phyloP scores from a whole-genome alignment of 2,113 vertebrate species.

The Tupaia chinensis region DNA sequence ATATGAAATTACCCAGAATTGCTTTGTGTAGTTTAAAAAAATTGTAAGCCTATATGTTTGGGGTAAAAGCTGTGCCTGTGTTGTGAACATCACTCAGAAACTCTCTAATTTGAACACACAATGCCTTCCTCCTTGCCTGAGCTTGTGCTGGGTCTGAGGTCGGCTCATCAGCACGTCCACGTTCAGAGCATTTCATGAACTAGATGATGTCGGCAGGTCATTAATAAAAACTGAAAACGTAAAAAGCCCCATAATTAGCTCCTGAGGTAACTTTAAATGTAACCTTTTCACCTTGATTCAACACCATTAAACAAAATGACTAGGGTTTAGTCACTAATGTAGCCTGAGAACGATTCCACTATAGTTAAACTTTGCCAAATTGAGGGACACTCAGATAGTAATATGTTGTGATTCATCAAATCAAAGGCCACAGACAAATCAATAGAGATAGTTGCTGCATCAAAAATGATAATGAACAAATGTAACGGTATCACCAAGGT shows the following conservation, averaged over 20 bases:
- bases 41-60: slow-evolving; percentile 68
- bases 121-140: slow-evolving; percentile 80
- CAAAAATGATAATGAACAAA: slow-evolving; percentile 85
- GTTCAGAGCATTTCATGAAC: slow-evolving; percentile 86
- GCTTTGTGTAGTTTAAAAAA: slow-evolving; percentile 66
- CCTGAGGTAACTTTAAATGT: slow-evolving; percentile 87
- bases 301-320: slow-evolving; percentile 90
- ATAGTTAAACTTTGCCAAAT: slow-evolving; percentile 86
- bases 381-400: slow-evolving; percentile 84
- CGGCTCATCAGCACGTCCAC: slow-evolving; percentile 83
- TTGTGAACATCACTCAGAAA: slow-evolving; percentile 81
- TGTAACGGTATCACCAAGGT: slow-evolving; percentile 87
- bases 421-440: slow-evolving; percentile 87
- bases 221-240: slow-evolving; percentile 88
- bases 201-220: slow-evolving; percentile 84
- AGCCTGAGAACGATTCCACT: slow-evolving; percentile 82
- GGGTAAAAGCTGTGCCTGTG: slow-evolving; percentile 75
- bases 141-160: slow-evolving; percentile 85
- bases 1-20: slow-evolving; percentile 9
- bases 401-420: slow-evolving; percentile 87
- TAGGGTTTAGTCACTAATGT: slow-evolving; percentile 86
- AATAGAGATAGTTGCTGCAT: slow-evolving; percentile 84
- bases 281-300: slow-evolving; percentile 90
- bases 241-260: slow-evolving; percentile 90
- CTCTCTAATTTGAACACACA: slow-evolving; percentile 82